Base-by-base conservation (phyloP, 2,888 invertebrate genomes). In the Oscheius sp. region DNA sequence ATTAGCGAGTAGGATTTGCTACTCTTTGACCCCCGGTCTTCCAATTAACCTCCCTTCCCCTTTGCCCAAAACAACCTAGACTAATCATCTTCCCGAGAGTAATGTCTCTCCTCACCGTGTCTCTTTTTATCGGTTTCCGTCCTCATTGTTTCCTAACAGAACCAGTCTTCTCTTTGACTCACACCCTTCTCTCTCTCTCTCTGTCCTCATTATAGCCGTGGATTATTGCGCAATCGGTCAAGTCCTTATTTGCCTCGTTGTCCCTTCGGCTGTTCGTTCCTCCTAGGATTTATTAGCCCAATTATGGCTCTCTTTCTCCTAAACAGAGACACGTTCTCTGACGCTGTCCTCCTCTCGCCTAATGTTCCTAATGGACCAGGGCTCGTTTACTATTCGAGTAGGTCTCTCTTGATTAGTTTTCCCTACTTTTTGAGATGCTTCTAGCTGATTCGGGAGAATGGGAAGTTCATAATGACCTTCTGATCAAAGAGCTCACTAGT, bases 51-150 rank as follows among this genome's bases (percentile, higher is more conserved):
- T 60, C 1, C 59, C 32, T 35, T 29, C 35, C 35, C 11, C 11
- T 21, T 58, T 33, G 21, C 42, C 42, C 42, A 42, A 42, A 42
- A 7, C 21, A 21, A 21, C 21, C 21, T 21, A 21, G 4, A 29
- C 60, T 60, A 33, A 29, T 35, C 42, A 10, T 21, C 60, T 60
- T 37, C 58, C 58, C 33, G 58, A 35, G 13, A 47, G 9, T 7
- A 48, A 29, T 63, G 29, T 21, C 63, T 29, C n/a, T 63, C 72
- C 63, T 73, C 73, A 53, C 73, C 48, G 51, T 33, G 60, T 50
- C 60, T 72, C 62, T 47, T 21, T 66, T 42, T 48, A n/a, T 66
- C 9, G 13, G 21, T 66, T 21, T 66, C 66, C 21, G 21, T 63
- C 66, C 35, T n/a, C 53, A 33, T 53, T 66, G 33, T 66, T 53